A percentile compares a stretch with the other conserved stretches of the same genome.
phyloP scores from a whole-genome alignment of 2,113 vertebrate genomes.

The Manacus vitellinus region DNA sequence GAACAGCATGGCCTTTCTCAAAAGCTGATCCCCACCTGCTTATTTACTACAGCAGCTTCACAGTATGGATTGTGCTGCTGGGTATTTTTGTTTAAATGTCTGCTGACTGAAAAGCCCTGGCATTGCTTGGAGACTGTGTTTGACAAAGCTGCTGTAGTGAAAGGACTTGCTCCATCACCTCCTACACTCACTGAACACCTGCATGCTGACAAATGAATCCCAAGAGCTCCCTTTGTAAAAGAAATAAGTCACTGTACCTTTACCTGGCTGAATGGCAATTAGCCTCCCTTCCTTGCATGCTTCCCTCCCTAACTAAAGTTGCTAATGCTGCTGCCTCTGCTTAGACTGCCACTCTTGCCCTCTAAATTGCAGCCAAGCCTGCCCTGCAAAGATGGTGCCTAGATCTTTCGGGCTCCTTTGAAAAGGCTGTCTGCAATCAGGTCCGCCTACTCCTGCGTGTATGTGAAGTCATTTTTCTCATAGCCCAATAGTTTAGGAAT shows the following conservation, averaged over 20 bases:
- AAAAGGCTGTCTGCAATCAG: background rate
- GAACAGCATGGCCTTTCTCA: background rate
- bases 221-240: conserved; percentile 13
- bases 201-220: background rate
- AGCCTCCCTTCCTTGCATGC: background rate
- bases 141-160: background rate
- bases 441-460: background rate
- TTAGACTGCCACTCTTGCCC: background rate
- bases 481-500: background rate
- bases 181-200: background rate
- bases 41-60: conserved; percentile 13
- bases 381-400: background rate
- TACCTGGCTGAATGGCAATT: background rate
- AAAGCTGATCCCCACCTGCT: background rate
- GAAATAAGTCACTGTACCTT: background rate
- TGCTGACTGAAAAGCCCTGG: conserved; percentile 13
- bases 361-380: background rate
- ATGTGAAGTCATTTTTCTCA: background rate
- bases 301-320: background rate
- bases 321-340: background rate
- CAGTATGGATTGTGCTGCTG: background rate
- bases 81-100: conserved; percentile 6
- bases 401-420: background rate
- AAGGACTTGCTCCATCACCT: background rate
- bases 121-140: background rate